Base-by-base conservation (phyloP, 2,888 invertebrate species). In the Platerodrilus igneus region DNA sequence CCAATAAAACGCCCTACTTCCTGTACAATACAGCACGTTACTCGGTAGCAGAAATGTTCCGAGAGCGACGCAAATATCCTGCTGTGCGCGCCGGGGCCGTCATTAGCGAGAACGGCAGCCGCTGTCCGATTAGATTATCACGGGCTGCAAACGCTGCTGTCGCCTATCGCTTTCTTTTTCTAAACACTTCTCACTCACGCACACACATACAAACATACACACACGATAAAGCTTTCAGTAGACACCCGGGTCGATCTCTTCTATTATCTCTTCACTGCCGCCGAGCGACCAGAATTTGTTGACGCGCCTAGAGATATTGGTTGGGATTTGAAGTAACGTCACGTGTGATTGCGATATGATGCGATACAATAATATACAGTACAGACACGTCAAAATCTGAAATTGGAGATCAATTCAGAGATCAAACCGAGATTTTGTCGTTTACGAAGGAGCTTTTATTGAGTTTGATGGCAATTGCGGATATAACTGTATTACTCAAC, bases 81-180 rank as follows among this genome's bases (percentile, higher is more conserved):
- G 57, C 57, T 52, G 57, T 55, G 55, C 53, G 55, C 57, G 55
- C 50, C 58, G 59, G 58, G 57, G 58, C 58, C 58, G 69, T 69
- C 70, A 67, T 67, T 64, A 64, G 56, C 57, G 58, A 54, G 58
- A 59, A 66, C 61, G 58, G 60, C 61, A 59, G 62, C 63, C 61
- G 59, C 60, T 63, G 64, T 67, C 67, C 71, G 70, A 70, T 61
- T 61, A 71, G 72, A 60, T 60, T 60, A 60, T 59, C 61, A 57
- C 58, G 56, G 58, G 57, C 59, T 51, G 53, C 52, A 50, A 39
- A 30, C 42, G 34, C 35, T 42, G 42, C 26, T 30, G 23, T 35
- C 16, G 10, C 7, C 25, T 25, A 23, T 42, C 42, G 19, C 28
- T 33, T 11, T 37, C 20, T 15, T 35, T 21, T 26, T 10, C 23